A percentile compares a stretch with the other conserved stretches of the same genome.
Evolutionary conservation across 2,113 vertebrate species (phyloP).

Genomic region (Anser cygnoides): DNA sequence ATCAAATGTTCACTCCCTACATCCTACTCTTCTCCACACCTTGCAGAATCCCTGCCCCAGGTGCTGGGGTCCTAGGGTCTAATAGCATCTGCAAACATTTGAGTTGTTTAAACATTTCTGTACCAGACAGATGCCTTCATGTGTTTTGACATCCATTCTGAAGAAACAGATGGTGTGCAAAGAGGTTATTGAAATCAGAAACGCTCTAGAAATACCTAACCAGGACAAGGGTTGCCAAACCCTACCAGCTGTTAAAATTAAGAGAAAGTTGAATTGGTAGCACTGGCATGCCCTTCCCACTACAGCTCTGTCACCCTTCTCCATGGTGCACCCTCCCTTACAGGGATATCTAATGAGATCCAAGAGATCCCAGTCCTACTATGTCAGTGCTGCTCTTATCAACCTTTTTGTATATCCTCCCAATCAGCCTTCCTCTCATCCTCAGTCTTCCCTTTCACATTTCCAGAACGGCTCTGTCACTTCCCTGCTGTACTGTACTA

Average conservation of each 20-base stretch:
- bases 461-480: not conserved
- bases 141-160: not conserved
- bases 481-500: not conserved
- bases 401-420: not conserved
- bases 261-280: not conserved
- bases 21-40: not conserved
- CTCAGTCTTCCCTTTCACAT: not conserved
- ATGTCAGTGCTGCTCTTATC: not conserved
- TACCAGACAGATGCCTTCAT: not conserved
- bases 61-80: not conserved
- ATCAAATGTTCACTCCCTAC: no score
- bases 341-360: not conserved
- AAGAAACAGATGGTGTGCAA: not conserved
- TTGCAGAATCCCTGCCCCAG: not conserved
- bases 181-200: not conserved
- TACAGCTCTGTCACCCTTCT: not conserved
- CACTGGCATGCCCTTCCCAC: no score
- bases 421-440: not conserved
- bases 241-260: not conserved
- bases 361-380: not conserved
- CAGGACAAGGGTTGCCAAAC: not conserved
- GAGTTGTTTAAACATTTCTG: not conserved
- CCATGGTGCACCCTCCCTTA: not conserved
- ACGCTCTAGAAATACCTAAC: not conserved
- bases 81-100: not conserved